Conservation (phyloP, 2,888 invertebrate genomes). For the Perithous albicinctus region DNA sequence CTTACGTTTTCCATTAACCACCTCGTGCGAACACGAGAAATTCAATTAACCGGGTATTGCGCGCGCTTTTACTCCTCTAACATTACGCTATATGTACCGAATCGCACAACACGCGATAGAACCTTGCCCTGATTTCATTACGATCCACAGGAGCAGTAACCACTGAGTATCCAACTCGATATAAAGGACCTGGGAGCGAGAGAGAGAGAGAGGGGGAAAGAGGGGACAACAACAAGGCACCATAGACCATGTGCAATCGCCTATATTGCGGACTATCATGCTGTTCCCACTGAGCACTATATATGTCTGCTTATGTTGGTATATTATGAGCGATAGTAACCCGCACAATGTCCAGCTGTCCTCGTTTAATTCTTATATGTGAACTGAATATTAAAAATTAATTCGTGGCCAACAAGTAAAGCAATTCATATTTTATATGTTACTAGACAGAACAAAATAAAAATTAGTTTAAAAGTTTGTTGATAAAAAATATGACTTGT, state of each 20-base stretch:
- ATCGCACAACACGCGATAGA: neutral
- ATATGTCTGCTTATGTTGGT: neutral
- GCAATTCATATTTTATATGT: no score
- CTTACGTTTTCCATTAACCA: slow-evolving; percentile 49
- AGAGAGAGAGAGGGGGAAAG: no score
- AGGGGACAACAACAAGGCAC: neutral
- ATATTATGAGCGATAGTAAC: slow-evolving; percentile 10
- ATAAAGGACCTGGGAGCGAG: neutral
- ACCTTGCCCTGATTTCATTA: slow-evolving; percentile 5
- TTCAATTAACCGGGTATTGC: slow-evolving; percentile 43
- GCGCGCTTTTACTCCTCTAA: slow-evolving; percentile 14
- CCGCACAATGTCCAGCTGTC: neutral
- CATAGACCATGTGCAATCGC: no score
- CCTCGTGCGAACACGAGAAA: slow-evolving; percentile 21
- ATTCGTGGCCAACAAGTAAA: no score
- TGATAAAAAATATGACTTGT: no score
- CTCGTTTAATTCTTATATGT: neutral
- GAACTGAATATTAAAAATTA: neutral
- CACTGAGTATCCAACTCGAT: neutral
- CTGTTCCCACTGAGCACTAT: no score
- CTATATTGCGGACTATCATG: no score
- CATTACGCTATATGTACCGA: slow-evolving; percentile 16
- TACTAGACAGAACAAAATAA: no score
- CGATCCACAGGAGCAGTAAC: slow-evolving; percentile 16
- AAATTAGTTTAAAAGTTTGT: no score